Base-by-base conservation (phyloP, 2,113 vertebrate genomes). In the Microcebus tavaratra region DNA sequence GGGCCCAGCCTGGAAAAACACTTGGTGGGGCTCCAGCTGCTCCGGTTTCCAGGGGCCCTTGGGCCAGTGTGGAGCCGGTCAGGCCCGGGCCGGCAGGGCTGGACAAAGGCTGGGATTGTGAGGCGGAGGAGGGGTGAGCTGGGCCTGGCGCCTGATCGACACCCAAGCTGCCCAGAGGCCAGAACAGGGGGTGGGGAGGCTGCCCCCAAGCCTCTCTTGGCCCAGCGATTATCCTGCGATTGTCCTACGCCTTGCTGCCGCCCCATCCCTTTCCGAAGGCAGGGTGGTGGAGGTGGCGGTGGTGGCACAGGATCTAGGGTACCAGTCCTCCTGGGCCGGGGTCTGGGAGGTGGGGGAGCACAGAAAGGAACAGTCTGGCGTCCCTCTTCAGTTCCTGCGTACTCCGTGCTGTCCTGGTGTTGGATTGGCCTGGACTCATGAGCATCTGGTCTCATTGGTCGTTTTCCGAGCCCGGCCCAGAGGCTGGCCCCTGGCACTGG, bases 21-120 rank as follows among this genome's bases (percentile, higher is more conserved):
- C 94, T 97, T 98, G 97, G 92, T 90, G 87, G 72, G 36, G 67
- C n/a, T 94, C 97, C 97, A 98, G 92, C 89, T 72, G 94, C 93
- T 97, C 96, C 9, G 91, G 91, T 98, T 97, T 97, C 95, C 96
- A 96, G 79, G 83, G 87, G 95, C 92, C 90, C 73, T 34, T 45
- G 96, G 91, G 70, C 80, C 18, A 2, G 82, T 68, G n/a, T 63
- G 50, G 93, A 92, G 97, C 75, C 93, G 79, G 96, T 87, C 36
- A 11, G 76, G 75, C 87, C 93, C 5, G 76, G 87, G 57, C 88
- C 15, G 23, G 9, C 57, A 4, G 39, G 6, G 68, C 2, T 0
- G 72, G 72, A 98, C 98, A 98, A 98, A 97, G 98, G 72, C 96
- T 75, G 85, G 89, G 84, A 97, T 98, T 98, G 97, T 98, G 95